Conservation (phyloP, 2,113 vertebrate genomes). For the Willisornis vidua region DNA sequence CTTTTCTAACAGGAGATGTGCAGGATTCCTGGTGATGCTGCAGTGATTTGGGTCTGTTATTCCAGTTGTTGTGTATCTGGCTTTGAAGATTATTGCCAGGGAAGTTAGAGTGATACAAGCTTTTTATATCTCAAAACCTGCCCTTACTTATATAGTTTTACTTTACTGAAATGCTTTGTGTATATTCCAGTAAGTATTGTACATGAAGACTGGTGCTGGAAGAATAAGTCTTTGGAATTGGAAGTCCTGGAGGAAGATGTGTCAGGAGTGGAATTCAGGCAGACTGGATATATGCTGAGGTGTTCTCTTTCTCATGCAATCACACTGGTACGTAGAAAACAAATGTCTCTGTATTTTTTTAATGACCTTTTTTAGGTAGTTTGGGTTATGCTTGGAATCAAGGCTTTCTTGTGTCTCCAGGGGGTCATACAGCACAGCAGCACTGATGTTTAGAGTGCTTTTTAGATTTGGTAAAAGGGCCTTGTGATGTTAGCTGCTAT, state of each 20-base stretch:
- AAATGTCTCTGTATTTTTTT: not conserved
- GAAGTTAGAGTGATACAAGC: not conserved
- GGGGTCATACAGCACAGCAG: not conserved
- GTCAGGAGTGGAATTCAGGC: conserved; percentile 88
- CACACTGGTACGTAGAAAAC: conserved; percentile 84
- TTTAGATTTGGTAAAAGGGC: not conserved
- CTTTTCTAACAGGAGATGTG: not conserved
- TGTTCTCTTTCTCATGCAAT: conserved; percentile 97
- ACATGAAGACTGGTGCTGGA: conserved; percentile 99
- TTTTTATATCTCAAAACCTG: not conserved
- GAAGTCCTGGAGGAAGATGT: conserved; percentile 89
- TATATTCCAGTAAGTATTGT: conserved; percentile 83
- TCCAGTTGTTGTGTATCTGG: not conserved
- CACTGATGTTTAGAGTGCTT: not conserved
- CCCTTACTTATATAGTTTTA: not conserved
- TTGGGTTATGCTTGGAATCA: not conserved
- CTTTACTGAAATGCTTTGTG: not conserved
- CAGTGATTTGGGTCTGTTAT: not conserved
- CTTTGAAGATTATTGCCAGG: not conserved
- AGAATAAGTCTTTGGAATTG: conserved; percentile 91
- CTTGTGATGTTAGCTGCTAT: not conserved
- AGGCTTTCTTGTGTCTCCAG: not conserved
- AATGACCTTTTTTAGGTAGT: not conserved
- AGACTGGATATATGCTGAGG: conserved; percentile 96
- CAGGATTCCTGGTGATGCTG: not conserved